A percentile compares a stretch with the other conserved stretches of the same genome.
These are phyloP conservation scores for Xenotilapia caudafasciata DNA, from an alignment of 2,113 vertebrate genomes.

Conservation along the genomic window DNA sequence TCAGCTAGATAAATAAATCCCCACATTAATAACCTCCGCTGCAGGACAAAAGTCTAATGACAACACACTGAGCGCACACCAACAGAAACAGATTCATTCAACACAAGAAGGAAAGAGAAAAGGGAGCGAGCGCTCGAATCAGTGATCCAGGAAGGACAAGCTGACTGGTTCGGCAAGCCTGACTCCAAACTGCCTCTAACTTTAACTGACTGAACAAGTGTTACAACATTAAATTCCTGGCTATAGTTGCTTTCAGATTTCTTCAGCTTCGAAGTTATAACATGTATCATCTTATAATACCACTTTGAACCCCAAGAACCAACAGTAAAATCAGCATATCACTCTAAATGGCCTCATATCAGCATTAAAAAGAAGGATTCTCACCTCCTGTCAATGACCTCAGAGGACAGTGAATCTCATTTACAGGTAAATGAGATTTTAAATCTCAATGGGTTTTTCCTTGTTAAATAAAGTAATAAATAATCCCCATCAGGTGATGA, in stretches of 20 bases:
- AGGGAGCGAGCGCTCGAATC: not conserved
- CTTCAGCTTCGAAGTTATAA: not conserved
- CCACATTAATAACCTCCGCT: conserved; percentile 42
- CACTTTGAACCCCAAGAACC: not conserved
- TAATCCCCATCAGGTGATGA: not conserved
- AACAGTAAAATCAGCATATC: not conserved
- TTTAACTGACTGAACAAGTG: not conserved
- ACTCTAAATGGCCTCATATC: not conserved
- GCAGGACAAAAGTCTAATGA: not conserved
- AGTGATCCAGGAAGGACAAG: not conserved
- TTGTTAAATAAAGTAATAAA: not conserved
- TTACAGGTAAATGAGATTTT: not conserved
- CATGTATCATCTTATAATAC: not conserved
- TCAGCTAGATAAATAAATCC: conserved; percentile 56
- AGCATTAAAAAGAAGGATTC: not conserved
- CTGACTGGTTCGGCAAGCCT: not conserved
- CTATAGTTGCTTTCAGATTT: not conserved
- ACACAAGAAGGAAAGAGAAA: not conserved
- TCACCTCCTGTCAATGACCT: not conserved
- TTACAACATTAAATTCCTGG: not conserved
- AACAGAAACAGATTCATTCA: conserved; percentile 6
- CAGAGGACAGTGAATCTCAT: not conserved
- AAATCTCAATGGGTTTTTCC: not conserved
- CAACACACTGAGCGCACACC: not conserved
- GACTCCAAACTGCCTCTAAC: not conserved